These are phyloP conservation scores for Antheraea mylitta DNA, from an alignment of 1,140 invertebrate genomes.

Conservation along the genomic window DNA sequence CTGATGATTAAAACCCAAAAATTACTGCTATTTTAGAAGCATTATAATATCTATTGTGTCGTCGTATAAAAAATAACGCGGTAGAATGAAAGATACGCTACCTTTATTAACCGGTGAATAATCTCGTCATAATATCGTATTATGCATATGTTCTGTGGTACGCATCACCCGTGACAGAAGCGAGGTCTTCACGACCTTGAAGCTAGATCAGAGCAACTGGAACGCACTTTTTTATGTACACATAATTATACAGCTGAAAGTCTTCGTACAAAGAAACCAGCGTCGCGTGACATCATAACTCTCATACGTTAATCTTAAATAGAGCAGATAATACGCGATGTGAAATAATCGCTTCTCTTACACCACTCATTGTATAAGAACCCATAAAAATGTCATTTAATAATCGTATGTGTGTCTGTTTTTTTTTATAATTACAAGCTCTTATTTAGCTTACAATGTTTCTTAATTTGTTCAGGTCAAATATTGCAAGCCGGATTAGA, in stretches of 20 bases:
- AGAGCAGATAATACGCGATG: conserved; percentile 13
- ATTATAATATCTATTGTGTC: no score
- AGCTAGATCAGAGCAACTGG: conserved; percentile 38
- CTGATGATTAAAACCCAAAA: no score
- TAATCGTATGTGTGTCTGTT: not conserved
- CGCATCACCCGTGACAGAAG: conserved; percentile 34
- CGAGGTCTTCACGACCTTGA: conserved; percentile 46
- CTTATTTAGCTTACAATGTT: no score
- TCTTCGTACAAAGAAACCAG: not conserved
- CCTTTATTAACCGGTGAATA: not conserved
- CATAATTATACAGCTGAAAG: not conserved
- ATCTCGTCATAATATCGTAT: not conserved
- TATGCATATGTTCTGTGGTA: not conserved
- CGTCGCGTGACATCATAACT: not conserved
- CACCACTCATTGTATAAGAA: conserved; percentile 39
- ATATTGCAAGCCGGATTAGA: no score
- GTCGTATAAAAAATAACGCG: no score
- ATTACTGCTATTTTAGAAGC: no score
- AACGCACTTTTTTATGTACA: conserved; percentile 27
- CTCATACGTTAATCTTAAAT: not conserved
- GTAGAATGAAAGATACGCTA: not conserved
- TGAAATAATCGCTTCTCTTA: conserved; percentile 18
- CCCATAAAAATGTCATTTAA: conserved; percentile 39
- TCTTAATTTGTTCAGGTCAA: no score
- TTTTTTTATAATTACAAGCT: not conserved